Evolutionary conservation across 2,888 invertebrate species (phyloP).

Genomic region (Phrixothrix hirtus): DNA sequence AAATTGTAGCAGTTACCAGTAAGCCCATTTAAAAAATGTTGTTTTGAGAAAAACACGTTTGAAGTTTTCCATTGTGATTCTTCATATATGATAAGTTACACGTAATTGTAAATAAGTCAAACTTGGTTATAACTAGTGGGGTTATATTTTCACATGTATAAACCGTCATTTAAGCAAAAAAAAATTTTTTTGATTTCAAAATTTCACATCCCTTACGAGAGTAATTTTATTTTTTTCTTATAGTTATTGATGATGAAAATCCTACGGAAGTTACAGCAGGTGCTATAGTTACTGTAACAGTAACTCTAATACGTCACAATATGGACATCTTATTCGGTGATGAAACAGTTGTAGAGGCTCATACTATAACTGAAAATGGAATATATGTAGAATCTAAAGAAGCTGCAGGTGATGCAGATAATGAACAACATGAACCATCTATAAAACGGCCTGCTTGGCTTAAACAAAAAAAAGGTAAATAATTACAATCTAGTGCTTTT

Average conservation of each 20-base stretch:
- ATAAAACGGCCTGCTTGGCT: constrained; percentile 82
- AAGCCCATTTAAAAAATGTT: no score
- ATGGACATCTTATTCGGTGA: constrained; percentile 85
- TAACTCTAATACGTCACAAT: constrained; percentile 78
- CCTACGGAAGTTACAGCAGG: constrained; percentile 95
- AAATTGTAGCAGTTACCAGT: no score
- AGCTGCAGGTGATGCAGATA: constrained; percentile 34
- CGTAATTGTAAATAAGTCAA: no score
- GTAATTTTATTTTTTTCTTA: constrained; percentile 39
- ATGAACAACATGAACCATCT: constrained; percentile 47
- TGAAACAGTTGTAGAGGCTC: constrained; percentile 64
- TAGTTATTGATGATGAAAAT: constrained; percentile 97
- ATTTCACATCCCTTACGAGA: neutral
- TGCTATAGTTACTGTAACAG: constrained; percentile 96
- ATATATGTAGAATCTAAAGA: constrained; percentile 56
- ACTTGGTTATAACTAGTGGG: no score
- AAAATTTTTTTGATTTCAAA: no score
- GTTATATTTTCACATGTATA: no score
- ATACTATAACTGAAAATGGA: constrained; percentile 57
- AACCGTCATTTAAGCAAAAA: no score
- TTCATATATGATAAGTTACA: no score
- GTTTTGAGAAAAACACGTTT: no score
- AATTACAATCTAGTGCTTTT: no score
- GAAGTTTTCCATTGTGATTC: no score
- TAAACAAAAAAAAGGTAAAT: constrained; percentile 66